Conservation (phyloP, 2,797 vertebrate species). For the Acanthis flammea region DNA sequence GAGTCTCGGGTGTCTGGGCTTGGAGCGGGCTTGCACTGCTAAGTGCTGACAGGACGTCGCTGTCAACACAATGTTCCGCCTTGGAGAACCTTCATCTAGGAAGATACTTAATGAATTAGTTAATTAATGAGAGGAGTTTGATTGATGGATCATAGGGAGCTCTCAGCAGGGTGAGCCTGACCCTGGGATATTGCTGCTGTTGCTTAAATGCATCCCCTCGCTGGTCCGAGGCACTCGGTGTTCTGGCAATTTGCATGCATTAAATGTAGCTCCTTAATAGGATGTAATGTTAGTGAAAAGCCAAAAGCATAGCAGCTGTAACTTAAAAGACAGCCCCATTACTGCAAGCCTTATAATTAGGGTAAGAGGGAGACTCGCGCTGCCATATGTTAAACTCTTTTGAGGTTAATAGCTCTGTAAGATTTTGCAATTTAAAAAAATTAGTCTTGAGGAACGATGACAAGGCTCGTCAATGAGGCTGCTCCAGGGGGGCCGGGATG, state of each 20-base stretch:
- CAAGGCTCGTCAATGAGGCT: slow-evolving; percentile 40
- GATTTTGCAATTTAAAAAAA: slow-evolving; percentile 78
- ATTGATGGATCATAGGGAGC: slow-evolving; percentile 68
- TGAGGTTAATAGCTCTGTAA: slow-evolving; percentile 80
- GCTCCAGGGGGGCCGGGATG: not conserved
- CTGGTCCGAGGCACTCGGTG: slow-evolving; percentile 50
- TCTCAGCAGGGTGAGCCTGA: slow-evolving; percentile 73
- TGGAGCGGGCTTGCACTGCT: not conserved
- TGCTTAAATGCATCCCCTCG: slow-evolving; percentile 48
- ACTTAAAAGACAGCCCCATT: slow-evolving; percentile 81
- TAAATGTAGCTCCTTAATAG: slow-evolving; percentile 78
- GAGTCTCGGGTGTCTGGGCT: not conserved
- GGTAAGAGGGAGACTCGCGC: slow-evolving; percentile 74
- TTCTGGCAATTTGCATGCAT: slow-evolving; percentile 76
- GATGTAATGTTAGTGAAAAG: slow-evolving; percentile 75
- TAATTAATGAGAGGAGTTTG: slow-evolving; percentile 74
- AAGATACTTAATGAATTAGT: slow-evolving; percentile 77
- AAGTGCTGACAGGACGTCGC: slow-evolving; percentile 59
- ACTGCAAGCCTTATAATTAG: slow-evolving; percentile 79
- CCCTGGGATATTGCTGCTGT: slow-evolving; percentile 58
- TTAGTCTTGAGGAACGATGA: slow-evolving; percentile 72
- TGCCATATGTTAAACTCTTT: slow-evolving; percentile 81
- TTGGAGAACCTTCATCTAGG: slow-evolving; percentile 68
- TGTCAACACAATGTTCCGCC: slow-evolving; percentile 72
- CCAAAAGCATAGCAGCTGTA: slow-evolving; percentile 77